Evolutionary conservation across 2,797 vertebrate genomes (phyloP).

Genomic region (Lagorchestes hirsutus): DNA sequence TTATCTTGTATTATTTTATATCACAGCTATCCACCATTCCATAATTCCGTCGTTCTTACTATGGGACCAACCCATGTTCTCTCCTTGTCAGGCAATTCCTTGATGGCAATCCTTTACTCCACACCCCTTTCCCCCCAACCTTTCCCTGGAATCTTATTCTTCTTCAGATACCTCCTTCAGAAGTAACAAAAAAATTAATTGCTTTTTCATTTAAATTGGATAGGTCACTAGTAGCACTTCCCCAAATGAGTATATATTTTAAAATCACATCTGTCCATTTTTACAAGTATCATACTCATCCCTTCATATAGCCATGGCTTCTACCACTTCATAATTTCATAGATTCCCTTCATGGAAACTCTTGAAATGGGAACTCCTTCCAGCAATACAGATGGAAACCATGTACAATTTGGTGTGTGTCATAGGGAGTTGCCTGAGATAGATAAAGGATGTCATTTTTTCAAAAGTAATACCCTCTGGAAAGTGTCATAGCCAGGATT

Average conservation of each 20-base stretch:
- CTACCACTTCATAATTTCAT: background rate
- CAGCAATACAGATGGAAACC: background rate
- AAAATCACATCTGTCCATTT: background rate
- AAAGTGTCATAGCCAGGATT: background rate
- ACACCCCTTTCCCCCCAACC: background rate
- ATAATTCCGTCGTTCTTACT: background rate
- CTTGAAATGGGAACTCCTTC: background rate
- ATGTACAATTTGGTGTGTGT: background rate
- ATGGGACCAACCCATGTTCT: background rate
- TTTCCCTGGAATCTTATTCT: background rate
- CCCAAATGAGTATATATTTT: background rate
- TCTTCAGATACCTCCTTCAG: background rate
- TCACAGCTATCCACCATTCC: background rate
- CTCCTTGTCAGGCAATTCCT: background rate
- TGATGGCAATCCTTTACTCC: background rate
- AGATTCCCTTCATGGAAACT: background rate
- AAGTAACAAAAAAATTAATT: background rate
- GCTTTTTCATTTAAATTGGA: background rate
- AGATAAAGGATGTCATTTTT: background rate
- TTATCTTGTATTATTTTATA: background rate
- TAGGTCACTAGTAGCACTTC: constrained; percentile 10
- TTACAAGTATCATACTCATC: background rate
- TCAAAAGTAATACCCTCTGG: background rate
- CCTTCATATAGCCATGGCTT: background rate
- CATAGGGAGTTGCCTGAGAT: background rate